Conservation (phyloP, 2,888 invertebrate species). For the Phalera bucephala region DNA sequence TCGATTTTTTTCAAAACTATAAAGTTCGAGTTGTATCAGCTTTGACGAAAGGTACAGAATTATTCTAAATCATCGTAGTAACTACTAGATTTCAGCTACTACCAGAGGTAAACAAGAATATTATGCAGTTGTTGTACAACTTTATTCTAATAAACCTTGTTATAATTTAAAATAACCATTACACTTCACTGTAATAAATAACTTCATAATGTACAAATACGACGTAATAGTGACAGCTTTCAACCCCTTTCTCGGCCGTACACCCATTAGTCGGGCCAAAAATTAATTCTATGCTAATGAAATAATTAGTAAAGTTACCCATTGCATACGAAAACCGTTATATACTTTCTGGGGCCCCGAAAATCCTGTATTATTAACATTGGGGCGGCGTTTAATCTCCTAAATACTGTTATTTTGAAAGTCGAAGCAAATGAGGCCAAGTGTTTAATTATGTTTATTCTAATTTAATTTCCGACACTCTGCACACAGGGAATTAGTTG, state of each 20-base stretch:
- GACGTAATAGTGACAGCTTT: constrained; percentile 4
- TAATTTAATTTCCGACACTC: constrained; percentile 66
- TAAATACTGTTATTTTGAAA: constrained; percentile 60
- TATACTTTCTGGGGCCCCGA: constrained; percentile 37
- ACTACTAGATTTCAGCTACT: too few relatives aligned
- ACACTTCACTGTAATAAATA: too few relatives aligned
- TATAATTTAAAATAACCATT: too few relatives aligned
- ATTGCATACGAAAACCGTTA: constrained; percentile 38
- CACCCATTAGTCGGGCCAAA: constrained; percentile 12
- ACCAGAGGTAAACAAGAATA: too few relatives aligned
- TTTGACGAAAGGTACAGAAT: too few relatives aligned
- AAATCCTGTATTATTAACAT: constrained; percentile 59
- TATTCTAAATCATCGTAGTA: too few relatives aligned
- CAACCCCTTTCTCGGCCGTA: constrained; percentile 4
- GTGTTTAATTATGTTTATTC: constrained; percentile 73
- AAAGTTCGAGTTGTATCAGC: too few relatives aligned
- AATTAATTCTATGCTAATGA: constrained; percentile 54
- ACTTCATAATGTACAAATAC: too few relatives aligned
- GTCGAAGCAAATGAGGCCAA: constrained; percentile 58
- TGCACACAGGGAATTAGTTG: constrained; percentile 40
- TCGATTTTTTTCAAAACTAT: too few relatives aligned
- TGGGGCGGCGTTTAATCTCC: constrained; percentile 50
- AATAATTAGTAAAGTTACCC: constrained; percentile 53
- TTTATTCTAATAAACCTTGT: too few relatives aligned
- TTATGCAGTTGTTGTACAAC: too few relatives aligned